Evolutionary conservation across 2,797 vertebrate genomes (phyloP), one percentile per base, ranked within the genome.

Genomic region (Setipinna tenuifilis): DNA sequence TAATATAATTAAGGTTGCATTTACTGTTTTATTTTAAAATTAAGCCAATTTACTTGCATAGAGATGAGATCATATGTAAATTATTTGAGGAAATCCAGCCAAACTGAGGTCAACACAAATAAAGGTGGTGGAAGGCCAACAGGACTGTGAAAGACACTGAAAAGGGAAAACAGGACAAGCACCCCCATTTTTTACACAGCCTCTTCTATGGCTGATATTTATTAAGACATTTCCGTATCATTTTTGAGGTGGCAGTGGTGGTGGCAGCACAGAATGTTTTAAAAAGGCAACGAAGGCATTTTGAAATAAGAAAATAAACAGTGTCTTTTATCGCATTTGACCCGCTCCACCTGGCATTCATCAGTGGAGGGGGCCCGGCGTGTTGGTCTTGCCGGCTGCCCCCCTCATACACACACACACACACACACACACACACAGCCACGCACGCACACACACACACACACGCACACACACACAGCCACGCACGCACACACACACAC

Each of bases 271-370:
- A 88, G 89, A 93, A 90, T 87, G 87, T 93, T 94, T 92, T 91
- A 85, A 86, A 88, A 92, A 92, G 83, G 87, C 89, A 54, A 86
- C 85, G 82, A 84, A 86, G 90, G 83, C 88, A 85, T 89, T 93
- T 87, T 80, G 0, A 94, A 96, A 92, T 93, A 93, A 94, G 92
- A 95, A 96, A 96, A 95, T 94, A 94, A 95, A 92, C 89, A 59
- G 90, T 92, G 92, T 93, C 91, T 90, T 92, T 94, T 91, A 94
- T 95, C 91, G 28, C 28, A 88, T 87, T 94, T 94, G 93, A 95
- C 93, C 94, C 86, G 80, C 86, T 94, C 92, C 93, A 95, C 95
- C 94, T 95, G 95, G 94, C 92, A 92, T 95, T 95, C 95, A 95
- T 95, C 95, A 96, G 94, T 87, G 31, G 89, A 86, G 83, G 35